These are phyloP conservation scores for Drosophila seguyi DNA, from an alignment of 1,140 invertebrate genomes.

Conservation along the genomic window DNA sequence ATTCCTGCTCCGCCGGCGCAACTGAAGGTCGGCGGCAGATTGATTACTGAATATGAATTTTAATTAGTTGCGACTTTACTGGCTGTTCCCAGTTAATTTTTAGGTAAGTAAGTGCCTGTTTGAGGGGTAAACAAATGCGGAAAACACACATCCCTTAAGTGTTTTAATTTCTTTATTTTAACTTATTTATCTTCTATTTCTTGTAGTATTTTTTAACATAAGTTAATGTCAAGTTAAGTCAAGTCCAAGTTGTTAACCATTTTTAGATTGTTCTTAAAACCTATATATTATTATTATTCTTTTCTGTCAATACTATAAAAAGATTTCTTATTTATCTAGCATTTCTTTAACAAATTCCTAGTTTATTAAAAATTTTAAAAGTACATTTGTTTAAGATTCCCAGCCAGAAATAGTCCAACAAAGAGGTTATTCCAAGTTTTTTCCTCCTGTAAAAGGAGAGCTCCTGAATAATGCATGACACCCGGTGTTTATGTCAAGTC, in stretches of 20 bases:
- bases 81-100: background rate
- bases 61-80: slow-evolving; percentile 25
- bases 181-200: no score
- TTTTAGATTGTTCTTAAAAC: background rate
- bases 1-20: slow-evolving; percentile 22
- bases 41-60: slow-evolving; percentile 52
- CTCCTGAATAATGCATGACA: slow-evolving; percentile 41
- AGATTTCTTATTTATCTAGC: background rate
- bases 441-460: slow-evolving; percentile 2
- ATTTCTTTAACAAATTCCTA: background rate
- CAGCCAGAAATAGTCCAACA: background rate
- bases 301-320: no score
- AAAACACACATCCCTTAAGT: background rate
- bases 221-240: no score
- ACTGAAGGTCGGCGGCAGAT: slow-evolving; percentile 32
- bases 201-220: background rate
- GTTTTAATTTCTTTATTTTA: background rate
- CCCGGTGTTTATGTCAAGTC: slow-evolving; percentile 50
- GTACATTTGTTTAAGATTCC: background rate
- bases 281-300: background rate
- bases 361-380: background rate
- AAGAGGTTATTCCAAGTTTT: background rate
- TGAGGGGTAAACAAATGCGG: background rate
- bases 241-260: no score
- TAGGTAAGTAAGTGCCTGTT: background rate